phyloP scores from a whole-genome alignment of 2,797 vertebrate species.

The Yasuhikotakia modesta region DNA sequence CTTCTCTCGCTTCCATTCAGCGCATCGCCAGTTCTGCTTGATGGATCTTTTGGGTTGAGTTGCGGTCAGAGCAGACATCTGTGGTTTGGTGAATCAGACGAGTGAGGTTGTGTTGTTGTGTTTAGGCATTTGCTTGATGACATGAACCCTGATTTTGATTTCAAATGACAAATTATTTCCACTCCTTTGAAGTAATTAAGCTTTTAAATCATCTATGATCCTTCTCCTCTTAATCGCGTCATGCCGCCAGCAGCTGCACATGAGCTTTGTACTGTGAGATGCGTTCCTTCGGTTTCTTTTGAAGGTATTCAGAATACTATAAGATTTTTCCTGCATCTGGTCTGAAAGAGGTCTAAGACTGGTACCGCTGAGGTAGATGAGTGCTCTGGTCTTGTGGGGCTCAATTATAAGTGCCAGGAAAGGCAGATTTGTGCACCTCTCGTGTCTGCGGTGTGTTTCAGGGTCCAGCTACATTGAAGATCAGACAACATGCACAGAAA shows the following conservation, averaged over 20 bases:
- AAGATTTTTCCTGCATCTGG: conserved; percentile 29
- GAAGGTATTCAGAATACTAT: conserved; percentile 36
- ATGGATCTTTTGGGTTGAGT: conserved; percentile 30
- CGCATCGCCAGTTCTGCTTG: conserved; percentile 10
- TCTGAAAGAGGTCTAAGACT: conserved; percentile 30
- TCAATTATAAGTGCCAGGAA: conserved; percentile 12
- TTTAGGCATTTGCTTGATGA: conserved; percentile 18
- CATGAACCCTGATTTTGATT: conserved; percentile 22
- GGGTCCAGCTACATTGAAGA: conserved; percentile 28
- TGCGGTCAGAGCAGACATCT: conserved; percentile 26
- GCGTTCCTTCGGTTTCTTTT: conserved; percentile 20
- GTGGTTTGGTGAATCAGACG: conserved; percentile 24
- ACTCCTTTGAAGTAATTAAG: conserved; percentile 30
- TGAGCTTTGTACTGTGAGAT: conserved; percentile 1
- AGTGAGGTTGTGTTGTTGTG: conserved; percentile 17
- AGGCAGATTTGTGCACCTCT: conserved; percentile 2
- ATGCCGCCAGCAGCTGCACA: conserved; percentile 30
- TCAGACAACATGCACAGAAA: conserved; percentile 16
- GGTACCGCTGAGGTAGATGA: conserved; percentile 5
- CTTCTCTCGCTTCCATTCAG: conserved; percentile 14
- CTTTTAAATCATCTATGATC: conserved; percentile 11
- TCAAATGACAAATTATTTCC: conserved; percentile 36
- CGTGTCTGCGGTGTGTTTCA: conserved; percentile 5
- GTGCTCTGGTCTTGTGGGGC: conserved; percentile 12
- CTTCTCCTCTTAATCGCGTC: conserved; percentile 11